Evolutionary conservation across 2,113 vertebrate genomes (phyloP), one percentile per base, ranked within the genome.

Genomic region (Puffinus mauretanicus): DNA sequence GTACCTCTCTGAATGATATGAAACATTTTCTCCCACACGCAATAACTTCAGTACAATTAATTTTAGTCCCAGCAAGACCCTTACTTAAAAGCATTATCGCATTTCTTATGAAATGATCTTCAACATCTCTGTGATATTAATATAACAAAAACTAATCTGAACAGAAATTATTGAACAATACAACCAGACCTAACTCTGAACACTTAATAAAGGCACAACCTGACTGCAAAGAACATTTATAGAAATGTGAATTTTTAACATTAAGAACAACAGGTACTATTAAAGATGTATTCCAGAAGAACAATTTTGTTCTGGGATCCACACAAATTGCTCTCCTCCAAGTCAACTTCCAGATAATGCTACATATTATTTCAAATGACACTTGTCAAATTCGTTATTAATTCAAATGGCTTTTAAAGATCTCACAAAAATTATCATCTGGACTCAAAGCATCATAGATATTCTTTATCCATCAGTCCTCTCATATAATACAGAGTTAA

Each of bases 51-150:
- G 21, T 62, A 67, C 60, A 90, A 96, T 81, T 96, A 80, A 87
- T 49, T 89, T 88, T 82, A 94, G 72, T 91, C 54, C 11, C 42
- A 82, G 65, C 16, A 94, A 91, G 36, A 67, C 47, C 36, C 34
- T 88, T 32, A 60, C 46, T 89, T 87, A 85, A 85, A 95, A 96
- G 16, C 27, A 34, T 76, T 58, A 87, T 38, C 38, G 36, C 19
- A 73, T 86, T 94, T 95, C 46, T 77, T 72, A 76, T 54, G 65
- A 94, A 94, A 90, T 75, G 16, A 92, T 69, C 44, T 84, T 91
- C 85, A 88, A 32, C 29, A 79, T 16, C 22, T 84, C 88, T 86
- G 29, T 85, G 57, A 82, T 67, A 69, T 6, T 38, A 78, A 72
- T 25, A 62, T n/a, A 70, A 58, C n/a, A 75, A 77, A 91, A 78